Percentiles rank a stretch among this genome's conserved stretches.
phyloP scores from a whole-genome alignment of 2,888 invertebrate genomes.

The Zaprionus lineosus region DNA sequence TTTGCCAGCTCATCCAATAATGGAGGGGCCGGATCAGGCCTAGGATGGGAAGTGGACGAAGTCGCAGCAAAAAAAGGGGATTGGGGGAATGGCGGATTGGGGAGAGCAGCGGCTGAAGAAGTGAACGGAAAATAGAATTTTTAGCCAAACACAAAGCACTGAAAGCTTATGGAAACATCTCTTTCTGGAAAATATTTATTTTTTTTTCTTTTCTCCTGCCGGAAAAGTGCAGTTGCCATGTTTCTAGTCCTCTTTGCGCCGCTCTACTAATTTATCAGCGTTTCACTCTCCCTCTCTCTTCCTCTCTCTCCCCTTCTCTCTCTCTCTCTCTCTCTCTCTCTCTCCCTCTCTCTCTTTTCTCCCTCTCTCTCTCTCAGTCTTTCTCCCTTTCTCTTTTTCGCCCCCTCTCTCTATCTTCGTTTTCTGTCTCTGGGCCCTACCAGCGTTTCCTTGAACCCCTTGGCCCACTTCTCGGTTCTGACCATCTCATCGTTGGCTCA shows the following conservation, averaged over 20 bases:
- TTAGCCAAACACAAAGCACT: conserved; percentile 2
- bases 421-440: too few relatives aligned
- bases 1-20: conserved; percentile 22
- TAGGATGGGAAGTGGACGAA: not conserved
- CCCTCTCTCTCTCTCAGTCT: too few relatives aligned
- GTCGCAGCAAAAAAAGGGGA: too few relatives aligned
- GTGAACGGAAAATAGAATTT: not conserved
- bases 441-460: not conserved
- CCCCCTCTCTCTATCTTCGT: too few relatives aligned
- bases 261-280: conserved; percentile 59
- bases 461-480: conserved; percentile 18
- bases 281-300: too few relatives aligned
- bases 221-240: conserved; percentile 32
- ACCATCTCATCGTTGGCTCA: conserved; percentile 29
- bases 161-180: not conserved
- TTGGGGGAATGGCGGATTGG: too few relatives aligned
- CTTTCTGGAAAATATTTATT: too few relatives aligned
- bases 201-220: too few relatives aligned
- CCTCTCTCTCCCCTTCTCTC: conserved; percentile 26
- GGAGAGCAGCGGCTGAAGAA: too few relatives aligned
- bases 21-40: conserved; percentile 12
- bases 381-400: too few relatives aligned
- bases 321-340: conserved; percentile 7
- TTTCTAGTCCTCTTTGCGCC: conserved; percentile 6
- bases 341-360: not conserved